Evolutionary conservation across 2,888 invertebrate species (phyloP), one percentile per base, ranked within the genome.

Genomic region (Ornithoptera alexandrae): DNA sequence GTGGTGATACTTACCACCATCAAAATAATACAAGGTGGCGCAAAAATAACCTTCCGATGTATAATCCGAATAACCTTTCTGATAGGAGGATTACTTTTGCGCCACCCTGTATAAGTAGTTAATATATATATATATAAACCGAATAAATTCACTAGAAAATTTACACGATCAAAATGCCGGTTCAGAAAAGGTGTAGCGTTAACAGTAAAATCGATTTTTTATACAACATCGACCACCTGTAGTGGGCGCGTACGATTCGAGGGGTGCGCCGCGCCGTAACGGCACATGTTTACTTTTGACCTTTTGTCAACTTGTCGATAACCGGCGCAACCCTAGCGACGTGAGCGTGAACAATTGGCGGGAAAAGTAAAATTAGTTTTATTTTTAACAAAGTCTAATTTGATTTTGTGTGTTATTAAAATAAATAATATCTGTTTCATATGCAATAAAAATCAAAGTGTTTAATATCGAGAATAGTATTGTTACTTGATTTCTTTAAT

Each of bases 271-370:
- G 53, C 53, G 50, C 18, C 42, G 62, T 30, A 36, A 36, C 60
- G 58, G 66, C 69, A 67, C 62, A 70, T 70, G 70, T 70, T 70
- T 59, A 20, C 70, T 66, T 30, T 66, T 66, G 70, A 70, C 66
- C 70, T 70, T 39, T 70, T 65, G 58, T 70, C 59, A 63, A 65
- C 66, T 66, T 62, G 53, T 66, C 66, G 69, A 70, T 70, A 70
- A 70, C 66, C 70, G 66, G 62, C 65, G 70, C 70, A 69, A 69
- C 65, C 69, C 69, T 69, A 65, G 69, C 69, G 59, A 62, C 53
- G 61, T 56, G 20, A 63, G 62, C 69, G 62, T 57, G 62, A 30
- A 61, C 62, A 42, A 65, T 65, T 65, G 65, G 65, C 65, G 69
- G 65, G 65, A 69, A 65, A 69, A 61, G 30, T 61, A 39, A 15